Evolutionary conservation across 2,888 invertebrate genomes (phyloP), one percentile per base, ranked within the genome.

Genomic region (Drosophila mercatorum): DNA sequence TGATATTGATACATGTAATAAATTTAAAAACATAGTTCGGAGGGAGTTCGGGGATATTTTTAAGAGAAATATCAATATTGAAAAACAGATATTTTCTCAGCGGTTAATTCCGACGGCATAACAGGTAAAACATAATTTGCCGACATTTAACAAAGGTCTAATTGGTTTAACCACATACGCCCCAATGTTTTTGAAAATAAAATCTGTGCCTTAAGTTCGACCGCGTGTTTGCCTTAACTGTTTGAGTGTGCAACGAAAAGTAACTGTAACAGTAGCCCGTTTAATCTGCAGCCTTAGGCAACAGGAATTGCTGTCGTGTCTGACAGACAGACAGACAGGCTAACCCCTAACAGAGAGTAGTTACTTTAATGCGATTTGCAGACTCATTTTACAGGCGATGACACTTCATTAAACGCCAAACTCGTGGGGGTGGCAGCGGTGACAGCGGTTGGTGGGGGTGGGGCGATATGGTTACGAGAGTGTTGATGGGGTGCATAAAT

Each of bases 311-410:
- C 40, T 55, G 52, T 51, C 62, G 61, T 74, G 68, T 57, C 64
- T 85, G 83, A 78, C 41, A 53, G 80, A 74, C 28, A 53, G 80
- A 74, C 28, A 53, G 38, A 26, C 51, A 52, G 55, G 41, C 40
- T 88, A 78, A 82, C 85, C 86, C 83, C 73, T 78, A 85, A 79
- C 78, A 73, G 55, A 28, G 60, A 82, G 80, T 85, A 85, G 77
- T 83, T 79, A 71, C 72, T 88, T 83, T 89, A 90, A 88, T 90
- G 73, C 89, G 88, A 89, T 89, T 89, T 90, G 83, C 88, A 82
- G 88, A 87, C 90, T 87, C 88, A 90, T 90, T 90, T 89, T 90
- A 89, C 89, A 88, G 89, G 81, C 90, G 88, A 89, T 90, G 88
- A 89, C 88, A 89, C 88, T 89, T 89, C 90, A 89, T 89, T 89